Evolutionary conservation across 2,113 vertebrate genomes (phyloP), one percentile per base, ranked within the genome.

Genomic region (Pagrus major): DNA sequence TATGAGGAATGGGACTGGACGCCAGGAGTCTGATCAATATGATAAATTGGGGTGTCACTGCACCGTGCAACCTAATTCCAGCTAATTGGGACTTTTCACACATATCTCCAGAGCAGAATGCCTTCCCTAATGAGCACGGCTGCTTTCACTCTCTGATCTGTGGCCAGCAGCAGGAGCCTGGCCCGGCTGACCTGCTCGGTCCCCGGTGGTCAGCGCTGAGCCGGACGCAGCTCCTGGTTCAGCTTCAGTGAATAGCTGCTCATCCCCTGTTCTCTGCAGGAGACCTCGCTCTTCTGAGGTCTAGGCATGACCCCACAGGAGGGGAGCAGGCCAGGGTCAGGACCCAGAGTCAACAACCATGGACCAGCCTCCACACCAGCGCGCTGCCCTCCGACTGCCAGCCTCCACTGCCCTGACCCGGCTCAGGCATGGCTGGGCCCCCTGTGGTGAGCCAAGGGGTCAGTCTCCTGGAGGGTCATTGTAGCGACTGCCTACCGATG

Each of bases 51-150:
- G 73, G 70, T 39, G 10, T 78, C 41, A 35, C 83, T 63, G 54
- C 71, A 46, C 54, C 3, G 51, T 85, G 81, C 75, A 84, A 58
- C 71, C 80, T 92, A 92, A 93, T 93, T 93, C 91, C 85, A 90
- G 86, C 91, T 94, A 93, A 94, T 92, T 93, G 91, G 90, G 70
- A 89, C 89, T 93, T 93, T 93, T 94, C 92, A 92, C 87, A 92
- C 87, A 86, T 85, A 72, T 86, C 68, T 89, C 76, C 71, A 0
- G 66, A 82, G 78, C 65, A 81, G 87, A 93, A 81, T 75, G 80
- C 69, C 76, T 69, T 74, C 84, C 37, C 82, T 93, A 92, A 93
- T 88, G 87, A 93, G 88, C 55, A 14, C 1, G 69, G 69, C 68
- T 80, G 80, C 79, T 88, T 92, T 89, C 78, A 88, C 44, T 83